These are phyloP conservation scores for Chaetophractus vellerosus DNA, from an alignment of 2,797 vertebrate genomes.

Conservation along the genomic window DNA sequence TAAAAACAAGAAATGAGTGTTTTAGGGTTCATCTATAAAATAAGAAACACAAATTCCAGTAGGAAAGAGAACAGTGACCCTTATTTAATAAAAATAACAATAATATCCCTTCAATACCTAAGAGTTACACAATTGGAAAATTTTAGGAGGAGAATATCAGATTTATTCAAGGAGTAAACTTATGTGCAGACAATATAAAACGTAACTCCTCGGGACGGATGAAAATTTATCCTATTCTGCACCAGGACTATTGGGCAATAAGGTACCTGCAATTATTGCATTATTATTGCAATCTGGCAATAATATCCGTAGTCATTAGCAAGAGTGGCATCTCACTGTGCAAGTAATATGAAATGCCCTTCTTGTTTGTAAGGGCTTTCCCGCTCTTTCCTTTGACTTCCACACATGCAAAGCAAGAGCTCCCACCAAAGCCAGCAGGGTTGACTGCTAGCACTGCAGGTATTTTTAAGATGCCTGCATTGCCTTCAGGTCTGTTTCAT, in stretches of 20 bases:
- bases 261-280: too few species aligned
- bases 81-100: neutral
- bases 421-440: neutral
- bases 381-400: slow-evolving; percentile 23
- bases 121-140: neutral
- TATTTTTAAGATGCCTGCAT: slow-evolving; percentile 23
- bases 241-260: neutral
- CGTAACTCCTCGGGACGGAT: neutral
- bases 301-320: slow-evolving; percentile 2
- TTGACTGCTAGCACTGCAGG: neutral
- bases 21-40: slow-evolving; percentile 29
- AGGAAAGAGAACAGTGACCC: slow-evolving; percentile 14
- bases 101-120: neutral
- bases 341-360: slow-evolving; percentile 53
- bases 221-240: neutral
- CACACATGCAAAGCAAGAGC: neutral
- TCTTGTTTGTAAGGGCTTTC: slow-evolving; percentile 31
- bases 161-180: neutral
- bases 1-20: slow-evolving; percentile 31
- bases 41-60: slow-evolving; percentile 1
- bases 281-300: neutral
- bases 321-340: neutral
- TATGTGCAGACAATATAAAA: neutral
- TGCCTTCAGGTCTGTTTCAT: slow-evolving; percentile 38
- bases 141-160: neutral